Evolutionary conservation across 2,113 vertebrate genomes (phyloP).

Genomic region (Thamnophis sirtalis): DNA sequence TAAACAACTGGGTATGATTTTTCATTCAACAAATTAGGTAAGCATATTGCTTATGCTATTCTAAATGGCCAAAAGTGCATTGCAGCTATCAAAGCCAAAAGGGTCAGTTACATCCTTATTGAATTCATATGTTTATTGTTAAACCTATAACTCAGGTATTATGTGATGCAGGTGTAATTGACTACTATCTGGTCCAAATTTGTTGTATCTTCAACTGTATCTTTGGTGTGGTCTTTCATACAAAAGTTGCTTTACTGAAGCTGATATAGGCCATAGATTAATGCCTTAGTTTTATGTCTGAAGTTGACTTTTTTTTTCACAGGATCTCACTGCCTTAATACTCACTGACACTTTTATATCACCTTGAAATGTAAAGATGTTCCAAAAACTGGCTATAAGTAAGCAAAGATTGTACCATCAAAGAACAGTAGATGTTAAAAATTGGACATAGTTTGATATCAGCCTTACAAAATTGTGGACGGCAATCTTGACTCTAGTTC

Average conservation of each 20-base stretch:
- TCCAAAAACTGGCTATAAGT: neutral
- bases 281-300: neutral
- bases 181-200: neutral
- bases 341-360: neutral
- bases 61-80: neutral
- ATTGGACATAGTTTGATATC: neutral
- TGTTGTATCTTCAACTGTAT: neutral
- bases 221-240: neutral
- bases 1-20: neutral
- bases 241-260: neutral
- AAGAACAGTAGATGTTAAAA: neutral
- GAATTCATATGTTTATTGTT: neutral
- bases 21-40: neutral
- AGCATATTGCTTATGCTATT: neutral
- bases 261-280: neutral
- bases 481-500: neutral
- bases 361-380: neutral
- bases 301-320: neutral
- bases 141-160: neutral
- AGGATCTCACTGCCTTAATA: neutral
- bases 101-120: neutral
- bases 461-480: neutral
- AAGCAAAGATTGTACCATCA: neutral
- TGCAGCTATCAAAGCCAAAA: neutral
- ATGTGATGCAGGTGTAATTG: neutral